These are phyloP conservation scores for Holocentrus rufus DNA, from an alignment of 2,797 vertebrate genomes.

Conservation along the genomic window DNA sequence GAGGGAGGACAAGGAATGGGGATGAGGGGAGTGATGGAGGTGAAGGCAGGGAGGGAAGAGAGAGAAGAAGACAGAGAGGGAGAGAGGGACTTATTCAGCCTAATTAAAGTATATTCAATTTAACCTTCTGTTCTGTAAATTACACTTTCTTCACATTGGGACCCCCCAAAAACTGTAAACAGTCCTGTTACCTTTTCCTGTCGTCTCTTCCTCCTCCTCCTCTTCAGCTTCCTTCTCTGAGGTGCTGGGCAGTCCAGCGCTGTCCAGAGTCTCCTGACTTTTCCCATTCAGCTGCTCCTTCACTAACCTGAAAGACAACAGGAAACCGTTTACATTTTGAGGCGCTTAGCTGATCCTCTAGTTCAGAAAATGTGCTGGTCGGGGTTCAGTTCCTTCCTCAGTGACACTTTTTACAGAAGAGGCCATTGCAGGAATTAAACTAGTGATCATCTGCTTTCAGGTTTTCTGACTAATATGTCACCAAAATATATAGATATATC, in stretches of 20 bases:
- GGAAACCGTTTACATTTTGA: background rate
- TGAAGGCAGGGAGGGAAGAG: background rate
- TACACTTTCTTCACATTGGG: background rate
- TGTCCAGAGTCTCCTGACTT: constrained; percentile 71
- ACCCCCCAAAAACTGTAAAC: background rate
- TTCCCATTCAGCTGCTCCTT: constrained; percentile 67
- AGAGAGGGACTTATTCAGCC: background rate
- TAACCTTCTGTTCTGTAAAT: background rate
- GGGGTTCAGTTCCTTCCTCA: too few species aligned
- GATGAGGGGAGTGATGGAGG: background rate
- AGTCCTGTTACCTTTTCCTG: constrained; percentile 70
- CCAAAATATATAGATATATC: too few species aligned
- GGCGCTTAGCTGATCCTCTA: too few species aligned
- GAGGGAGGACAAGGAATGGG: background rate
- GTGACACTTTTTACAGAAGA: background rate
- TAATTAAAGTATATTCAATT: too few species aligned
- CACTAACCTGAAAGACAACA: constrained; percentile 64
- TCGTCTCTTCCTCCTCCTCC: constrained; percentile 47
- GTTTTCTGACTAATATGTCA: too few species aligned
- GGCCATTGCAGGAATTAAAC: background rate
- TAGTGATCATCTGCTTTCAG: background rate
- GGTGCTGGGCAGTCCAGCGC: constrained; percentile 56
- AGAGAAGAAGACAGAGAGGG: background rate
- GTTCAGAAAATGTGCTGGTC: too few species aligned
- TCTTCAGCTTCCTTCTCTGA: constrained; percentile 63